Evolutionary conservation across 2,797 vertebrate species (phyloP).

Genomic region (Sebastes baramenuke): DNA sequence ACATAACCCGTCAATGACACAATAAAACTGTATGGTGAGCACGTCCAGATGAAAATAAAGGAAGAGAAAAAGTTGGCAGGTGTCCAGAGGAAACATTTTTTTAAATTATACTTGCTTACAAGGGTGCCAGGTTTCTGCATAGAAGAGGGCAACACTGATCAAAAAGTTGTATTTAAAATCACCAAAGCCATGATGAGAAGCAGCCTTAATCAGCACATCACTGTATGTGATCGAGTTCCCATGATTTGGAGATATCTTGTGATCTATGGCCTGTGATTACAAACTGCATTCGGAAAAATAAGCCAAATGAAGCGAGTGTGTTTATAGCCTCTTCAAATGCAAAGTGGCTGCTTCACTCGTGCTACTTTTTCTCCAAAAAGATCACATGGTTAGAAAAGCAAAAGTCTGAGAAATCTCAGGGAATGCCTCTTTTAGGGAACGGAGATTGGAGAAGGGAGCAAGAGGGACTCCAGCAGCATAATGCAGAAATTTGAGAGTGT

Average conservation of each 20-base stretch:
- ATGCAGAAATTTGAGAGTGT: constrained; percentile 12
- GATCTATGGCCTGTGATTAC: not conserved
- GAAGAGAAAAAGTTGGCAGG: not conserved
- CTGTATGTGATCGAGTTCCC: not conserved
- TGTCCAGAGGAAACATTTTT: not conserved
- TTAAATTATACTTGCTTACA: not conserved
- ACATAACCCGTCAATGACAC: constrained; percentile 33
- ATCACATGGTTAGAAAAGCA: not conserved
- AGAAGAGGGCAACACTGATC: not conserved
- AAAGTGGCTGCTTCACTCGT: constrained; percentile 7
- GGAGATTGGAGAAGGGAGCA: not conserved
- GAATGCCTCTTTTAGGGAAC: constrained; percentile 5
- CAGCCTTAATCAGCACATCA: not conserved
- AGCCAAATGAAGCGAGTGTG: not conserved
- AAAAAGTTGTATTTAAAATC: not conserved
- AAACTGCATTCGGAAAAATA: not conserved
- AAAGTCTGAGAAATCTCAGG: constrained; percentile 6
- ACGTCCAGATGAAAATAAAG: constrained; percentile 14
- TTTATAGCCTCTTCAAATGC: constrained; percentile 5
- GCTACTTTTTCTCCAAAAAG: not conserved
- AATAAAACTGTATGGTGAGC: not conserved
- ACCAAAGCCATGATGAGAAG: not conserved
- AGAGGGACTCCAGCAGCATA: not conserved
- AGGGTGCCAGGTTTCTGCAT: not conserved
- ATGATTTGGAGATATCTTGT: not conserved